Evolutionary conservation across 2,888 invertebrate species (phyloP).

Genomic region (Cylindroiulus punctatus): DNA sequence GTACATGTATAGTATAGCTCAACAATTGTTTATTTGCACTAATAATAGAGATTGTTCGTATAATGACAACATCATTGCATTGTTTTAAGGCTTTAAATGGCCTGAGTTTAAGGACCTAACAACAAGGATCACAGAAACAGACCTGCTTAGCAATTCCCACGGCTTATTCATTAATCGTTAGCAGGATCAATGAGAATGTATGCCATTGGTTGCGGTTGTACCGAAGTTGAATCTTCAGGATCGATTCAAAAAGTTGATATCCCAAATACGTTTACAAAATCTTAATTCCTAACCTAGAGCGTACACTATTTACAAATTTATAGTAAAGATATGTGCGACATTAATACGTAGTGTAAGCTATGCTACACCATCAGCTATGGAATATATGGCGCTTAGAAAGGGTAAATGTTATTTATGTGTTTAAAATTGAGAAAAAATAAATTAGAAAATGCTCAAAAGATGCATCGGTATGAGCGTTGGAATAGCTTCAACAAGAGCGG

Average conservation of each 20-base stretch:
- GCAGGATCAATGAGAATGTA: background rate
- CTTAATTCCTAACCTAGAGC: background rate
- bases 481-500: slow-evolving; percentile 3
- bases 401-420: background rate
- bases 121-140: slow-evolving; percentile 20
- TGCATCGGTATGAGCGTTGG: slow-evolving; percentile 10
- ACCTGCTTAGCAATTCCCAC: background rate
- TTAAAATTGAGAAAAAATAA: slow-evolving; percentile 20
- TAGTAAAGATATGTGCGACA: slow-evolving; percentile 6
- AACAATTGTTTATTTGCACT: slow-evolving; percentile 1
- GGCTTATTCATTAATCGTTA: background rate
- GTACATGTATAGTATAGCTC: slow-evolving; percentile 12
- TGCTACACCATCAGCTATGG: background rate
- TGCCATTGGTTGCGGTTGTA: background rate
- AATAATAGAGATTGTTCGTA: slow-evolving; percentile 16
- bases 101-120: background rate
- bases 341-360: slow-evolving; percentile 27
- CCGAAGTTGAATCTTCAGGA: background rate
- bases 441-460: slow-evolving; percentile 24
- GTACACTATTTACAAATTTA: background rate
- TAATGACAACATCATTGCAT: slow-evolving; percentile 32
- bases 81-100: slow-evolving; percentile 8
- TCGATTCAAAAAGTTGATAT: slow-evolving; percentile 27
- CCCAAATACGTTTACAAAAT: slow-evolving; percentile 7
- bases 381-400: slow-evolving; percentile 5